phyloP scores from a whole-genome alignment of 2,113 vertebrate genomes.

The Lamprologus sp. region DNA sequence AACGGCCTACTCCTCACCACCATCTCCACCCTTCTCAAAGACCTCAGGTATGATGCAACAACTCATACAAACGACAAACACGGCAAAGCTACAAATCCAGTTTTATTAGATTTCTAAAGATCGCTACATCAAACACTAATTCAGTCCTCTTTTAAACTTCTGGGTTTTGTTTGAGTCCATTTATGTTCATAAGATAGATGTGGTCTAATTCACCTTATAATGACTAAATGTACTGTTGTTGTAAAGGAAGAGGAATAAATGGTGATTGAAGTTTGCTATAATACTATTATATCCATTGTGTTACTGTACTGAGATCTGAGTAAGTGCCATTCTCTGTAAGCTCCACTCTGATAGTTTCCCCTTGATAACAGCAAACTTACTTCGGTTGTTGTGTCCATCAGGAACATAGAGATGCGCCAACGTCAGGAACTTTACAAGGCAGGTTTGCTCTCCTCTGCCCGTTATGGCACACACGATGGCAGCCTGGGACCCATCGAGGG shows the following conservation, averaged over 20 bases:
- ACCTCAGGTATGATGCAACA: slow-evolving; percentile 83
- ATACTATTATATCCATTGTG: background rate
- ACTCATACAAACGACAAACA: background rate
- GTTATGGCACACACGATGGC: slow-evolving; percentile 88
- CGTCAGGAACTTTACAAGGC: slow-evolving; percentile 90
- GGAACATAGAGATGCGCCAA: slow-evolving; percentile 95
- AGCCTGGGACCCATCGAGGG: slow-evolving; percentile 72
- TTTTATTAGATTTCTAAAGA: background rate
- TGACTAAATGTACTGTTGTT: background rate
- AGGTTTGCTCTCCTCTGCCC: slow-evolving; percentile 88
- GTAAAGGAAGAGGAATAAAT: background rate
- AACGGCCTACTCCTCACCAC: slow-evolving; percentile 90
- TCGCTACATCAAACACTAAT: background rate
- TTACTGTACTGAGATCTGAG: background rate
- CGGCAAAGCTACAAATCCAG: background rate
- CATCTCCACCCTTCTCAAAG: slow-evolving; percentile 92
- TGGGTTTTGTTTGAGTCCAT: background rate
- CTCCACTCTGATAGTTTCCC: background rate
- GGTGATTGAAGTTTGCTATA: background rate
- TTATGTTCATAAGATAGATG: background rate
- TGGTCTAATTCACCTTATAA: background rate
- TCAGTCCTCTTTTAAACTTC: background rate
- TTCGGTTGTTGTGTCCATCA: slow-evolving; percentile 26
- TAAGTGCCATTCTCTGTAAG: background rate
- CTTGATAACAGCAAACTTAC: background rate